These are phyloP conservation scores for Alitta virens DNA, from an alignment of 2,888 invertebrate species.

Conservation along the genomic window DNA sequence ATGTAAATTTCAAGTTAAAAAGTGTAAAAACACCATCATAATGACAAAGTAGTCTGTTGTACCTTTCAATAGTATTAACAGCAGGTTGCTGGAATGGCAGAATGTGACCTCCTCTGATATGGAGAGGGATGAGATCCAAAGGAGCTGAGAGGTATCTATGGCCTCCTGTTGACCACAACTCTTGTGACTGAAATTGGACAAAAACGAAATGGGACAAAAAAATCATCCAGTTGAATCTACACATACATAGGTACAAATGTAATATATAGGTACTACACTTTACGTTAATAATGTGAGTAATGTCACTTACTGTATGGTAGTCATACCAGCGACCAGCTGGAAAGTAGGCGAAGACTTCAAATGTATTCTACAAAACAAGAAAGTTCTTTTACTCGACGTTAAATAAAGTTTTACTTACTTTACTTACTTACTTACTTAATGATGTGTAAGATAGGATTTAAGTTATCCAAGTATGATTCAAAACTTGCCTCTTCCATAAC, in stretches of 20 bases:
- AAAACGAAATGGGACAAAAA: too few relatives aligned
- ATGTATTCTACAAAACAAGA: slow-evolving; percentile 6
- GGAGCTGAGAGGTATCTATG: not conserved
- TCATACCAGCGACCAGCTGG: slow-evolving; percentile 46
- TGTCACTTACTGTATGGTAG: slow-evolving; percentile 39
- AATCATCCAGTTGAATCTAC: too few relatives aligned
- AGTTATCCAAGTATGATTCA: too few relatives aligned
- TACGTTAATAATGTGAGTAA: too few relatives aligned
- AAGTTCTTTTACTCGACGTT: too few relatives aligned
- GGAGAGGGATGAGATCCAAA: slow-evolving; percentile 18
- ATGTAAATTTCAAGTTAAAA: not conserved
- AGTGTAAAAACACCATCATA: not conserved
- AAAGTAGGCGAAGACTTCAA: slow-evolving; percentile 28
- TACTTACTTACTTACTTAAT: too few relatives aligned
- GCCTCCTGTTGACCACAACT: too few relatives aligned
- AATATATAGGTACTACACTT: too few relatives aligned
- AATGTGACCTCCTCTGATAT: slow-evolving; percentile 29
- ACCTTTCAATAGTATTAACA: slow-evolving; percentile 21
- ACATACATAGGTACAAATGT: too few relatives aligned
- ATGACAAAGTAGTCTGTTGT: not conserved
- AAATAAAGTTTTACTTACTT: too few relatives aligned
- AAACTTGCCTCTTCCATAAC: slow-evolving; percentile 39
- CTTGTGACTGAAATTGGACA: too few relatives aligned
- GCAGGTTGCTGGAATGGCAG: slow-evolving; percentile 24
- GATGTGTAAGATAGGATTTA: too few relatives aligned